phyloP scores from a whole-genome alignment of 2,113 vertebrate genomes.

The Clupea harengus region DNA sequence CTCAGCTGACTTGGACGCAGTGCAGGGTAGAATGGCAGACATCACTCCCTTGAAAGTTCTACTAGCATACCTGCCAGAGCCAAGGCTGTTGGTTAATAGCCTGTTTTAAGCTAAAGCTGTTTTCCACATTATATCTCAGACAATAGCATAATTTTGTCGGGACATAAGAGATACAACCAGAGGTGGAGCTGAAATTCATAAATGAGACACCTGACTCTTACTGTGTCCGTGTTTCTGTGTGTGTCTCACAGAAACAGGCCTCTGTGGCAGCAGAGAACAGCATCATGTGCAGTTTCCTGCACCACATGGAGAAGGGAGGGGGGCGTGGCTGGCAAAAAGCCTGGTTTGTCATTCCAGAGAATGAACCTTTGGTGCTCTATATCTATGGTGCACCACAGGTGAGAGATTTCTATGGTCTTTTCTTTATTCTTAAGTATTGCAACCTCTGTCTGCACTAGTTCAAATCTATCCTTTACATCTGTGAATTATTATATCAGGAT shows the following conservation, averaged over 20 bases:
- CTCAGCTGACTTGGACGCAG: background rate
- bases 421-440: background rate
- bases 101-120: too few relatives aligned
- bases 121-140: too few relatives aligned
- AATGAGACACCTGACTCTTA: background rate
- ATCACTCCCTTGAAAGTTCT: background rate
- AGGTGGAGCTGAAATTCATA: background rate
- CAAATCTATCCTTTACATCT: background rate
- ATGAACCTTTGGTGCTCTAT: constrained; percentile 88
- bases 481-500: background rate
- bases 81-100: background rate
- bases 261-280: constrained; percentile 88
- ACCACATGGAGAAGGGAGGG: constrained; percentile 85
- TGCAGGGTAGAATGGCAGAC: background rate
- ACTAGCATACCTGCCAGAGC: background rate
- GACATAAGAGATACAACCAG: too few relatives aligned
- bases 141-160: too few relatives aligned
- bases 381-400: constrained; percentile 91
- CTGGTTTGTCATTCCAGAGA: constrained; percentile 88
- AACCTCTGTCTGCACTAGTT: background rate
- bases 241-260: constrained; percentile 79
- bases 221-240: constrained; percentile 28
- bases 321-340: constrained; percentile 87
- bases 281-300: constrained; percentile 85
- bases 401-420: constrained; percentile 23